phyloP scores from a whole-genome alignment of 2,888 invertebrate genomes.

The Andrena trimmerana region DNA sequence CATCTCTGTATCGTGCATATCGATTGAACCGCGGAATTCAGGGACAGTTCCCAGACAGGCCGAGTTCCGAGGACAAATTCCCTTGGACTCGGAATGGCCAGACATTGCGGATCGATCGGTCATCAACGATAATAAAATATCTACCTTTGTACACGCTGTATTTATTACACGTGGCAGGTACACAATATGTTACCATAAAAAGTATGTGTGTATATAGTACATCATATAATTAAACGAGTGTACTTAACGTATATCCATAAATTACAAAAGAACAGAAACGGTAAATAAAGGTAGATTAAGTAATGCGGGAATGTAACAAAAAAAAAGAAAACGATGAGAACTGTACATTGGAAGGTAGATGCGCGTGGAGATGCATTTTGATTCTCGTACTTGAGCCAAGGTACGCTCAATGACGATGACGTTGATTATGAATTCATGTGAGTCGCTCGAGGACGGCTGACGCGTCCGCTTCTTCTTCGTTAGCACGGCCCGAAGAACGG shows the following conservation, averaged over 20 bases:
- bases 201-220: constrained; percentile 32
- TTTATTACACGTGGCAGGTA: constrained; percentile 65
- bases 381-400: constrained; percentile 63
- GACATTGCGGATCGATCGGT: neutral
- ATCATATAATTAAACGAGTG: constrained; percentile 36
- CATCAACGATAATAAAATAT: neutral
- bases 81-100: neutral
- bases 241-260: constrained; percentile 46
- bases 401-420: constrained; percentile 60
- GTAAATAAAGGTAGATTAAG: constrained; percentile 38
- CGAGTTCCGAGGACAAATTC: constrained; percentile 18
- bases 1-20: constrained; percentile 33
- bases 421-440: constrained; percentile 60
- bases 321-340: constrained; percentile 41
- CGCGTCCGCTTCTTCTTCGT: constrained; percentile 49
- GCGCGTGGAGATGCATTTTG: constrained; percentile 65
- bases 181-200: constrained; percentile 49
- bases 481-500: constrained; percentile 32
- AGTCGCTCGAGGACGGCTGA: constrained; percentile 53
- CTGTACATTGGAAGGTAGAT: constrained; percentile 67
- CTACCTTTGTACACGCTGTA: constrained; percentile 31
- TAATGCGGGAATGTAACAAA: constrained; percentile 48
- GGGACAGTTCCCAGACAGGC: constrained; percentile 13
- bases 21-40: constrained; percentile 22
- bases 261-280: constrained; percentile 49